Evolutionary conservation across 2,888 invertebrate species (phyloP), one percentile per base, ranked within the genome.

Genomic region (Epsilonema sp.): DNA sequence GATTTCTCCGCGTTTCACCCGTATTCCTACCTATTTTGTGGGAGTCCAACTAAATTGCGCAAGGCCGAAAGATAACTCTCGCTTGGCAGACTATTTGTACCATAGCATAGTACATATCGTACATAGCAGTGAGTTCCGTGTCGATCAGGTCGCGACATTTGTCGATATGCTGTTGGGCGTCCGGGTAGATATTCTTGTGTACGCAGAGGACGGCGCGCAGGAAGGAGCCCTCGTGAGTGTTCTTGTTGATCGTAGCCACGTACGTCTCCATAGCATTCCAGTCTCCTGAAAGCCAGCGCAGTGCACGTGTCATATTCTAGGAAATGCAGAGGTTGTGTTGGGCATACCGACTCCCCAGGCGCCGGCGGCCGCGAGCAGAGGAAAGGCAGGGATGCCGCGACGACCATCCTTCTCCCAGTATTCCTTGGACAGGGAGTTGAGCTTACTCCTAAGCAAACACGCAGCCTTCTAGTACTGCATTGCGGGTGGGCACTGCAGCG

Each of bases 231-330:
- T 97, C 94, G 61, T 87, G 89, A 0, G 82, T 82, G 53, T 89
- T 89, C 55, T 82, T 77, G 0, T 90, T 87, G 54, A 99, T 80
- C 54, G 82, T 77, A 46, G 75, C 76, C 0, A 85, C 83, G 64
- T 87, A 89, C 57, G 80, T 78, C 55, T 83, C 78, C 86, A 94
- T 86, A 2, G 80, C 79, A 26, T 82, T 80, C 86, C 89, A 92
- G 59, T 87, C 81, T 48, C 79, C 68, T 67, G 52, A 13, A 56
- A 52, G 26, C 46, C 23, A 11, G n/a, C n/a, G n/a, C n/a, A n/a
- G n/a, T n/a, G n/a, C 16, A 31, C 8, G 8, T 8, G 8, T 31
- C 8, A 31, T 31, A 31, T 11, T 31, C 8, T 16, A 11, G 31
- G 8, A 31, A 31, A 8, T 31, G 16, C 8, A 16, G 31, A 31